Evolutionary conservation across 2,113 vertebrate genomes (phyloP), one percentile per base, ranked within the genome.

Genomic region (Alces alces): DNA sequence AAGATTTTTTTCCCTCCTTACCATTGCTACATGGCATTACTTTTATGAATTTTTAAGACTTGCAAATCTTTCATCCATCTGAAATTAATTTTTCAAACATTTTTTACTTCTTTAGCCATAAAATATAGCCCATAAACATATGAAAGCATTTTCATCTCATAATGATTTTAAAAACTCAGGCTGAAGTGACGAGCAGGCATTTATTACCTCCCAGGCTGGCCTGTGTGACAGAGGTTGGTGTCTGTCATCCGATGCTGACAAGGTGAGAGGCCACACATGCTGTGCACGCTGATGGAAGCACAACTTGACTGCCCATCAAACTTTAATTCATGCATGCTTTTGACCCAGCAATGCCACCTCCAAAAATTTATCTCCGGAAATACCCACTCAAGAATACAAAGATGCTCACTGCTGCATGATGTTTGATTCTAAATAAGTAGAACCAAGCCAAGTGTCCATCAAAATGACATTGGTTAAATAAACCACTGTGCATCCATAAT

Each of bases 221-320:
- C 70, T 15, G 30, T 0, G 4, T 54, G 60, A 15, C 64, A 82
- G 7, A 50, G 30, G 5, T 2, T 2, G 15, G 39, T 15, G 47
- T 45, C 60, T 50, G 47, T 43, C 60, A 10, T 2, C 3, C 0
- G 1, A 12, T 2, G 50, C 28, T 5, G 23, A 12, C 84, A 45
- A 52, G 39, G 39, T 3, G 27, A 50, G 64, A 80, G 57, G 36
- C 43, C 30, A 4, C 28, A 7, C 9, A 0, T 1, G 7, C 57
- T 5, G 3, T 2, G 52, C 25, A 2, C 30, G 0, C 1, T 6
- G 11, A 60, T 2, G 58, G n/a, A 16, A 52, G 66, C 1, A 15
- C 15, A 1, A 3, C 36, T 2, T 2, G 76, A n/a, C 43, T 0
- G 27, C 43, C 73, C 57, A 1, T 58, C 93, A 19, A 0, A 17